Percentiles rank a stretch among this genome's conserved stretches.
Conservation (phyloP, 1,140 invertebrate genomes). For the Cyclargus thomasi region DNA sequence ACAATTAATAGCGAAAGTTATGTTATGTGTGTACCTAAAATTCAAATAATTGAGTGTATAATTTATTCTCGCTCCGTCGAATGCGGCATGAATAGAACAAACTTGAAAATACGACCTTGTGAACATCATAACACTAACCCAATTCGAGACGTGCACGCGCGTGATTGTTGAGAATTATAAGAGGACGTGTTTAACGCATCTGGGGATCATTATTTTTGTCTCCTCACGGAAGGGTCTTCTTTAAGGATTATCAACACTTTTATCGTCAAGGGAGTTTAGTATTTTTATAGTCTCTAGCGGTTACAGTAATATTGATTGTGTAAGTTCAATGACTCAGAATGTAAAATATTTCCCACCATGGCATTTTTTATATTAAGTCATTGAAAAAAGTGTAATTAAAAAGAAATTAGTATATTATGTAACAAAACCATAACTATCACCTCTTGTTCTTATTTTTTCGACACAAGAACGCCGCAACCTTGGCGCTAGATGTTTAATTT, state of each 20-base stretch:
- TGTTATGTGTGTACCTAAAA: neutral
- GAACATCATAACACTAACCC: slow-evolving; percentile 52
- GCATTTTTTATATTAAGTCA: neutral
- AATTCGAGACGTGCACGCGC: slow-evolving; percentile 55
- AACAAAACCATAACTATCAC: neutral
- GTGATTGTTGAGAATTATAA: slow-evolving; percentile 46
- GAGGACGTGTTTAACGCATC: slow-evolving; percentile 36
- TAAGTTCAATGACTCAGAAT: no score
- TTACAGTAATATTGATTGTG: no score
- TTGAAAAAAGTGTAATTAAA: neutral
- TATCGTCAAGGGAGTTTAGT: neutral
- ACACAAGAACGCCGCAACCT: slow-evolving; percentile 6
- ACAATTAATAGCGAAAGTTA: neutral
- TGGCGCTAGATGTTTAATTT: slow-evolving; percentile 18
- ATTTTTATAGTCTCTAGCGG: neutral
- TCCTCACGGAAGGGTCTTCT: neutral
- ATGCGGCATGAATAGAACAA: slow-evolving; percentile 3
- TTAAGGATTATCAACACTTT: neutral
- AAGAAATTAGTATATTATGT: neutral
- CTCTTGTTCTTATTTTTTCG: neutral
- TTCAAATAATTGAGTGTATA: neutral
- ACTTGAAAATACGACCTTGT: slow-evolving; percentile 40
- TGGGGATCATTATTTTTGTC: slow-evolving; percentile 25
- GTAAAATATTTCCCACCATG: no score
- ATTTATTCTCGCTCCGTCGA: neutral